These are phyloP conservation scores for Dunckerocampus dactyliophorus DNA, from an alignment of 2,113 vertebrate species.

Conservation along the genomic window DNA sequence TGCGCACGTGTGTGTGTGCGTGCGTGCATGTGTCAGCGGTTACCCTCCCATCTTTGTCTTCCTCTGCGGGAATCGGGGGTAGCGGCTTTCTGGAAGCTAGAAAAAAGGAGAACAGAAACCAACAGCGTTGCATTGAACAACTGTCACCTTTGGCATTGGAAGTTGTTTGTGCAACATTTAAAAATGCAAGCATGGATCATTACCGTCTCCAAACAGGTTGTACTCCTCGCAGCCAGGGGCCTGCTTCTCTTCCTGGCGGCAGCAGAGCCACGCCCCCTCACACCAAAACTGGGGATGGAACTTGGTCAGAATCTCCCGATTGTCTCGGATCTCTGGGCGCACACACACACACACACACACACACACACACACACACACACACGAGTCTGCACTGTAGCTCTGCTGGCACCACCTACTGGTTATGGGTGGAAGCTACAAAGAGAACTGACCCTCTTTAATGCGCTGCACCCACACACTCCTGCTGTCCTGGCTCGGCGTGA, in stretches of 20 bases:
- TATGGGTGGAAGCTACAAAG: background rate
- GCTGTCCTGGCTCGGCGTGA: conserved; percentile 83
- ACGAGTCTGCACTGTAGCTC: too few species aligned
- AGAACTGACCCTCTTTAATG: conserved; percentile 84
- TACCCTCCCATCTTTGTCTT: conserved; percentile 56
- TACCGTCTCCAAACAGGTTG: conserved; percentile 84
- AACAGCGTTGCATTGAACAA: background rate
- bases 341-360: background rate
- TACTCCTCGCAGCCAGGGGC: conserved; percentile 92
- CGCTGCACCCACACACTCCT: conserved; percentile 84
- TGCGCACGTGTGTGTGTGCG: background rate
- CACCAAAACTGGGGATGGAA: conserved; percentile 94
- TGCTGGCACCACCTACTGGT: too few species aligned
- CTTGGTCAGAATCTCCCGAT: conserved; percentile 80
- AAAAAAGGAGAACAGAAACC: conserved; percentile 57
- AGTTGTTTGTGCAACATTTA: conserved; percentile 7
- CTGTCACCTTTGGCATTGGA: too few species aligned
- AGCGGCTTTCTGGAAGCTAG: conserved; percentile 79
- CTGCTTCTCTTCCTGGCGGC: conserved; percentile 87
- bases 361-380: too few species aligned
- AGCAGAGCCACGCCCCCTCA: conserved; percentile 89
- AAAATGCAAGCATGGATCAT: conserved; percentile 31
- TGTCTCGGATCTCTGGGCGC: conserved; percentile 84
- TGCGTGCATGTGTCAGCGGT: background rate
- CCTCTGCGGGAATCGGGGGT: conserved; percentile 75